These are phyloP conservation scores for Haliclona indistincta DNA, from an alignment of 37 sponge, comb jelly and placozoan species.

Conservation along the genomic window DNA sequence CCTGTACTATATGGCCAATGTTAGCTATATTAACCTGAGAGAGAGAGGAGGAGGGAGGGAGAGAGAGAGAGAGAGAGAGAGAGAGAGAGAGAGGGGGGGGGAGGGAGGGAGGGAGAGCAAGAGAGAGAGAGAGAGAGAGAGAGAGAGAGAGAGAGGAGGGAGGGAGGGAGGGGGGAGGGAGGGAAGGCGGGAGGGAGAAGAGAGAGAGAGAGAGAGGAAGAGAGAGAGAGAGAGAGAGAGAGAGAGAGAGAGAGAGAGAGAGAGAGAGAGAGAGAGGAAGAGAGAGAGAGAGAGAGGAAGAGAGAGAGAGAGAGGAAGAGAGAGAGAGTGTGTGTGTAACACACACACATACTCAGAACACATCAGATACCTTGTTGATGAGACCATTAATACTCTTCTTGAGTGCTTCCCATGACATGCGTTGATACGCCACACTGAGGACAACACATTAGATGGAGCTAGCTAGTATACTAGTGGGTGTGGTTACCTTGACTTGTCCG, in stretches of 20 bases:
- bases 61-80: not conserved
- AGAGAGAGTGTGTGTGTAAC: not conserved
- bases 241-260: not conserved
- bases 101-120: too few relatives aligned
- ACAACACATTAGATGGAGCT: not conserved
- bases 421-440: conserved; percentile 84
- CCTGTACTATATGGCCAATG: conserved; percentile 82
- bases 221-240: not conserved
- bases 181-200: too few relatives aligned
- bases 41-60: not conserved
- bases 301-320: not conserved
- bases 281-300: not conserved
- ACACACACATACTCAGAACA: too few relatives aligned
- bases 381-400: conserved; percentile 98
- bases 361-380: conserved; percentile 87
- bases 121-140: too few relatives aligned
- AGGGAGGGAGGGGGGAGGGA: not conserved
- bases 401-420: conserved; percentile 94
- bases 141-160: not conserved
- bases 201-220: not conserved
- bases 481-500: conserved; percentile 86
- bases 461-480: too few relatives aligned
- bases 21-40: conserved; percentile 90
- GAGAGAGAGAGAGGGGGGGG: not conserved
- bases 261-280: not conserved